Percentiles rank a stretch among this genome's conserved stretches.
Evolutionary conservation across 1,140 invertebrate genomes (phyloP).

Genomic region (Heliothis virescens): DNA sequence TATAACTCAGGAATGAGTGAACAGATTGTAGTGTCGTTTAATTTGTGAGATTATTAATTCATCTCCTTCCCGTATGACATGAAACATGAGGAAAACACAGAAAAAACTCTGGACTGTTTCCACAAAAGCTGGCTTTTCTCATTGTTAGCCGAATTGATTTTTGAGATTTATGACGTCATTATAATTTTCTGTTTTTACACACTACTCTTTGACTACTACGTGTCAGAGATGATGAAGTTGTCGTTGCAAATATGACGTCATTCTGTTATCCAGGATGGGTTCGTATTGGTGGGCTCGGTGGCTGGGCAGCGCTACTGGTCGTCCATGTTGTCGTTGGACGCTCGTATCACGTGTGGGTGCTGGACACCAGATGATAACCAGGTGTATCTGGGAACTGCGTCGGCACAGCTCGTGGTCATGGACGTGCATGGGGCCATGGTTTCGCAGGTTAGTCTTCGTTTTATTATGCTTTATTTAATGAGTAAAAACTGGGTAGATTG

Average conservation of each 20-base stretch:
- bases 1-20: too few relatives aligned
- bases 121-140: too few relatives aligned
- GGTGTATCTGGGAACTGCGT: constrained; percentile 98
- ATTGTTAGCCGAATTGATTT: too few relatives aligned
- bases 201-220: too few relatives aligned
- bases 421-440: constrained; percentile 98
- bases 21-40: too few relatives aligned
- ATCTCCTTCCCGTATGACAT: too few relatives aligned
- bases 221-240: too few relatives aligned
- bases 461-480: not conserved
- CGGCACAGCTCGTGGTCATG: constrained; percentile 97
- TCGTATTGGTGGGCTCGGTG: constrained; percentile 98
- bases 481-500: not conserved
- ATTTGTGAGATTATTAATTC: too few relatives aligned
- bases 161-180: too few relatives aligned
- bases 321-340: constrained; percentile 97
- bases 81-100: too few relatives aligned
- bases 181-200: too few relatives aligned
- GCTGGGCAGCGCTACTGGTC: constrained; percentile 99
- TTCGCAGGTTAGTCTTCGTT: constrained; percentile 89
- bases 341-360: constrained; percentile 97
- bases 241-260: not conserved
- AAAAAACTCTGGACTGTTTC: too few relatives aligned
- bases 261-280: constrained; percentile 91
- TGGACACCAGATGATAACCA: constrained; percentile 99